These are phyloP conservation scores for Netelia inedita DNA, from an alignment of 2,888 invertebrate genomes.

Conservation along the genomic window DNA sequence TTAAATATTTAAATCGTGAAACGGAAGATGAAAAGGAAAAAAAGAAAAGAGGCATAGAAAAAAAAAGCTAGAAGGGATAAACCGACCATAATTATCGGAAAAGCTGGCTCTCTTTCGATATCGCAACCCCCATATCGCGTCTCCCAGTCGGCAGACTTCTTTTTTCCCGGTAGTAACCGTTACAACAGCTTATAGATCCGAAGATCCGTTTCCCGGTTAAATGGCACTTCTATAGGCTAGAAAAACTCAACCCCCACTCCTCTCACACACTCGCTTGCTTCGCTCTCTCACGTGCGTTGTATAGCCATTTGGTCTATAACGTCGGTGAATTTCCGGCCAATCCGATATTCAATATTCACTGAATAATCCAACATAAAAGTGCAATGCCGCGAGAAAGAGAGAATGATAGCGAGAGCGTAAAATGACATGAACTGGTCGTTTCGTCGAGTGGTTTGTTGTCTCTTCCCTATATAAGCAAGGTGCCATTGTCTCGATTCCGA, in stretches of 20 bases:
- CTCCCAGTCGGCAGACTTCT: not conserved
- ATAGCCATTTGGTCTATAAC: no score
- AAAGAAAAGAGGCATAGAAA: not conserved
- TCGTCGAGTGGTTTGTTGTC: slow-evolving; percentile 1
- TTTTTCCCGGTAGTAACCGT: not conserved
- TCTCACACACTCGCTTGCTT: no score
- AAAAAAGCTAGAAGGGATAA: no score
- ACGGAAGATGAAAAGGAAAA: slow-evolving; percentile 6
- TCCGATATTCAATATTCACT: slow-evolving; percentile 64
- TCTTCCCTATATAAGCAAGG: slow-evolving; percentile 11
- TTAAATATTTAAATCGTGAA: slow-evolving; percentile 44
- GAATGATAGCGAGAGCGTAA: not conserved
- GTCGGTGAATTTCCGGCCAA: slow-evolving; percentile 39
- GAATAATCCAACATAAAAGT: slow-evolving; percentile 56
- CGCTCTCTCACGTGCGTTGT: no score
- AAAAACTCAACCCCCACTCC: no score
- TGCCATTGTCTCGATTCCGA: not conserved
- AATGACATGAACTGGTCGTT: not conserved
- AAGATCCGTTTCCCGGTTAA: slow-evolving; percentile 13
- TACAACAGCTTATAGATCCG: slow-evolving; percentile 23
- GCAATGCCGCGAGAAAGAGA: slow-evolving; percentile 24
- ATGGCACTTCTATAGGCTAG: not conserved
- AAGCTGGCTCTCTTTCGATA: not conserved
- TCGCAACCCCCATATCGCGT: not conserved
- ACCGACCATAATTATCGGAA: slow-evolving; percentile 7